Percentiles rank a stretch among this genome's conserved stretches.
Evolutionary conservation across 2,113 vertebrate genomes (phyloP).

Genomic region (Notiomystis cincta): DNA sequence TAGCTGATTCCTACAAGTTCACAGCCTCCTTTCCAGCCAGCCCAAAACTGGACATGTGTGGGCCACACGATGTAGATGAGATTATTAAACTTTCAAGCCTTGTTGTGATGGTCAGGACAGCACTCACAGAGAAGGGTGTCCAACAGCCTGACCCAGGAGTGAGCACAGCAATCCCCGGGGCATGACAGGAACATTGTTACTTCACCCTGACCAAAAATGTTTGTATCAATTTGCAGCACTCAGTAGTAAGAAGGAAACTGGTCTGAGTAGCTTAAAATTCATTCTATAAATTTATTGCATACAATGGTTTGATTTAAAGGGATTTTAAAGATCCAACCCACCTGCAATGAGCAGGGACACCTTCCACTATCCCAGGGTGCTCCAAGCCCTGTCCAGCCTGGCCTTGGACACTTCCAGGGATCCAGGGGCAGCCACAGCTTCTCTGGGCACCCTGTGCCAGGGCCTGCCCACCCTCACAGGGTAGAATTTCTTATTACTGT

Average conservation of each 20-base stretch:
- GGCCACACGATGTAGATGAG: background rate
- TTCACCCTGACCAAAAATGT: background rate
- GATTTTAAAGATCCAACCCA: background rate
- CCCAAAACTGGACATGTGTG: background rate
- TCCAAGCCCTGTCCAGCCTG: rapidly evolving
- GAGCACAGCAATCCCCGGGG: background rate
- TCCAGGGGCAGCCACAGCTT: background rate
- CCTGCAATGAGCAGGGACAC: background rate
- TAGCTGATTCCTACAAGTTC: background rate
- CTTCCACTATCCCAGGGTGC: background rate
- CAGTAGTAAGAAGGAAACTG: background rate
- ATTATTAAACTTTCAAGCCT: background rate
- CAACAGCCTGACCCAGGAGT: background rate
- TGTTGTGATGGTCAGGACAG: background rate
- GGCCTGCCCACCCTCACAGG: background rate
- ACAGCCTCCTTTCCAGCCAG: background rate
- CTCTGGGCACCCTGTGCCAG: background rate
- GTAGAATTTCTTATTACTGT: background rate
- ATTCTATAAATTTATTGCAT: background rate
- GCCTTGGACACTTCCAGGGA: background rate
- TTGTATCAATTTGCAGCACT: background rate
- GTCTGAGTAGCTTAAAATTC: background rate
- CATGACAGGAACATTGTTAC: background rate
- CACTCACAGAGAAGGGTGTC: background rate
- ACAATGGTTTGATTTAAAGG: background rate